Evolutionary conservation across 2,113 vertebrate genomes (phyloP).

Genomic region (Oryzias curvinotus): DNA sequence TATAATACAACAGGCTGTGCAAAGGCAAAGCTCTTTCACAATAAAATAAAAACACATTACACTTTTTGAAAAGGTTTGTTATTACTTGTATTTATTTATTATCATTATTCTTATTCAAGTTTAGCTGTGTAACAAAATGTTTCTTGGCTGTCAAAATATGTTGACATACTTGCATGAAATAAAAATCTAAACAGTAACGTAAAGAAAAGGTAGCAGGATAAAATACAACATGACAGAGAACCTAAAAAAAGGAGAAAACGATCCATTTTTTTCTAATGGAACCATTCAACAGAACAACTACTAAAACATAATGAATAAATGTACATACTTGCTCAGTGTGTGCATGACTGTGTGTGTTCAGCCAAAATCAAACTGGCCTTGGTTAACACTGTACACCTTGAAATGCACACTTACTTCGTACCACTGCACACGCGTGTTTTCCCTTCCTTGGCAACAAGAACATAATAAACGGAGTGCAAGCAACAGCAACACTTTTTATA

Average conservation of each 20-base stretch:
- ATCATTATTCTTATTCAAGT: constrained; percentile 76
- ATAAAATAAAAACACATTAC: constrained; percentile 17
- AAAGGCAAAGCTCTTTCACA: neutral
- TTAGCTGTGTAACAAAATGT: constrained; percentile 77
- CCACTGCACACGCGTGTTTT: constrained; percentile 31
- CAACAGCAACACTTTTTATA: constrained; percentile 49
- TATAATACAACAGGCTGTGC: too few relatives aligned
- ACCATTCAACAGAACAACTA: constrained; percentile 61
- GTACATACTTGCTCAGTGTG: constrained; percentile 58
- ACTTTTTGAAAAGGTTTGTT: constrained; percentile 56
- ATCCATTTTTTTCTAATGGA: constrained; percentile 57
- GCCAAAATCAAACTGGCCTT: constrained; percentile 65
- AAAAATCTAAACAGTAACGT: constrained; percentile 66
- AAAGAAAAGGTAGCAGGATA: constrained; percentile 69
- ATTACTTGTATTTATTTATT: constrained; percentile 77
- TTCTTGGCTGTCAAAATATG: constrained; percentile 76
- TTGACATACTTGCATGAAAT: constrained; percentile 70
- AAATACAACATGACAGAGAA: constrained; percentile 65
- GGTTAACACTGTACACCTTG: constrained; percentile 61
- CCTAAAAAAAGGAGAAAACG: constrained; percentile 36
- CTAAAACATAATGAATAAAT: constrained; percentile 69
- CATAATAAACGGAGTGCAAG: constrained; percentile 71
- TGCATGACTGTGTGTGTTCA: constrained; percentile 28
- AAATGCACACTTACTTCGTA: constrained; percentile 58
- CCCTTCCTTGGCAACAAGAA: constrained; percentile 71